These are phyloP conservation scores for Zaprionus ghesquierei DNA, from an alignment of 1,140 invertebrate species.

Conservation along the genomic window DNA sequence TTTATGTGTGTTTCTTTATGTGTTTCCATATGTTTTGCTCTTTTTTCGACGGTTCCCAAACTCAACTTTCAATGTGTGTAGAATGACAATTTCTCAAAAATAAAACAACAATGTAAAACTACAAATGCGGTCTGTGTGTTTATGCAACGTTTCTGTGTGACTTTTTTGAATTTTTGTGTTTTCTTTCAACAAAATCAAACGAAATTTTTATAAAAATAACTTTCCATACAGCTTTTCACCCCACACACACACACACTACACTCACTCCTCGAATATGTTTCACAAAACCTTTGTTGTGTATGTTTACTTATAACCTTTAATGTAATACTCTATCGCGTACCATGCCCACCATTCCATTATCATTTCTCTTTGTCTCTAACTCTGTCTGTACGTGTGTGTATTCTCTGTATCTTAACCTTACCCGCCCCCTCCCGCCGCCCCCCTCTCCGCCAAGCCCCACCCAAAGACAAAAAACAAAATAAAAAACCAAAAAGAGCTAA, in stretches of 20 bases:
- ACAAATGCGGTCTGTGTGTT: conserved; percentile 61
- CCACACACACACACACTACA: conserved; percentile 12
- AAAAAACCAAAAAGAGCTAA: conserved; percentile 58
- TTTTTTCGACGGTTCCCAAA: conserved; percentile 20
- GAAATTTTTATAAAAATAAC: conserved; percentile 21
- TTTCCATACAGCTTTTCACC: conserved; percentile 42
- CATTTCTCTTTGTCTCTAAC: conserved; percentile 46
- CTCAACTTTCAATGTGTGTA: conserved; percentile 46
- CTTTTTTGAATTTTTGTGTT: conserved; percentile 58
- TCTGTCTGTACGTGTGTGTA: conserved; percentile 45
- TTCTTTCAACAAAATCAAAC: conserved; percentile 37
- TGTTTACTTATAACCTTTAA: conserved; percentile 39
- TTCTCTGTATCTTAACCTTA: conserved; percentile 20
- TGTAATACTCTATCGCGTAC: conserved; percentile 32
- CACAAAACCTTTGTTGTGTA: conserved; percentile 40
- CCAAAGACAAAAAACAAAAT: conserved; percentile 14
- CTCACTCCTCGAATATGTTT: conserved; percentile 21
- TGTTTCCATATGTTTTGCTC: conserved; percentile 37
- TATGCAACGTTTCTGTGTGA: conserved; percentile 82
- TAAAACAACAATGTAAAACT: neutral
- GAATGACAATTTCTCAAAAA: conserved; percentile 24
- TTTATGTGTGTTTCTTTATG: conserved; percentile 34
- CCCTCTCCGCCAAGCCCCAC: conserved; percentile 9
- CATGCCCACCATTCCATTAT: conserved; percentile 51
- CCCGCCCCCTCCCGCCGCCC: neutral